Conservation (phyloP, 2,888 invertebrate genomes). For the Acronicta aceris region DNA sequence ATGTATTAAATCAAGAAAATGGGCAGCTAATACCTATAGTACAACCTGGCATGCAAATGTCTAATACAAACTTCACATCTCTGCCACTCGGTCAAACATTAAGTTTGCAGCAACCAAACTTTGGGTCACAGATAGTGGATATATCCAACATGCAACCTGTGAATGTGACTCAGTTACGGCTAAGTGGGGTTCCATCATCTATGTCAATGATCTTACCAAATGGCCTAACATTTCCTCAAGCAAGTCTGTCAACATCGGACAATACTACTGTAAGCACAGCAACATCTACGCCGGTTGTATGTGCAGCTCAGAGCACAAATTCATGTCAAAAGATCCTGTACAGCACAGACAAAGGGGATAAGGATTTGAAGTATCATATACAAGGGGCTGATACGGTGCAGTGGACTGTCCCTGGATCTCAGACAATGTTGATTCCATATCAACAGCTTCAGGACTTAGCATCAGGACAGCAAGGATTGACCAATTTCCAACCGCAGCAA, state of each 20-base stretch:
- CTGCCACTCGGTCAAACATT: conserved; percentile 79
- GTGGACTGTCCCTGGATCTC: conserved; percentile 84
- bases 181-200: conserved; percentile 83
- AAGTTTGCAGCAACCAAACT: conserved; percentile 80
- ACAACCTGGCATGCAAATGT: conserved; percentile 83
- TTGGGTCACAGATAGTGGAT: conserved; percentile 83
- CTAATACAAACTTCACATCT: conserved; percentile 82
- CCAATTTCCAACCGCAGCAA: conserved; percentile 81
- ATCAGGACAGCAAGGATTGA: conserved; percentile 74
- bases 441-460: conserved; percentile 83
- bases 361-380: conserved; percentile 84
- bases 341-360: conserved; percentile 84
- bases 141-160: conserved; percentile 84
- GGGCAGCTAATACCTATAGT: conserved; percentile 86
- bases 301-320: conserved; percentile 83
- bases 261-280: conserved; percentile 84
- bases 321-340: conserved; percentile 83
- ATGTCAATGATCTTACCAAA: conserved; percentile 87
- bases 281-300: conserved; percentile 82
- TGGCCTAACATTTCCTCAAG: conserved; percentile 80
- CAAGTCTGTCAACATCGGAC: conserved; percentile 77
- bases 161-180: conserved; percentile 81
- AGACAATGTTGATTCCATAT: conserved; percentile 86
- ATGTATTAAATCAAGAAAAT: conserved; percentile 84
- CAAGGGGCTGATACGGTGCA: conserved; percentile 83